phyloP scores from a whole-genome alignment of 92 coral and sea anemone genomes.

The Epizoanthus stellaris region DNA sequence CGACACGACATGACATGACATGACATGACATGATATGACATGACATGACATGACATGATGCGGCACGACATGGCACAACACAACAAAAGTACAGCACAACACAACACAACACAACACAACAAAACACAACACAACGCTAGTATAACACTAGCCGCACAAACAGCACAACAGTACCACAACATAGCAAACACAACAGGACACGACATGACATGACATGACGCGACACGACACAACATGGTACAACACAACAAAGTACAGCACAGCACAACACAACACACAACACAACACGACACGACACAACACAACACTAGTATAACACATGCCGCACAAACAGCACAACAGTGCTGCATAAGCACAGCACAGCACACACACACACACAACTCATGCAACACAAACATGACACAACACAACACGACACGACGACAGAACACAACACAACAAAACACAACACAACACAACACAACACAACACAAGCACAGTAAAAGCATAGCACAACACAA shows the following conservation, averaged over 20 bases:
- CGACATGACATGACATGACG: too few species aligned
- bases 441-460: neutral
- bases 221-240: too few species aligned
- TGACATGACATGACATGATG: too few species aligned
- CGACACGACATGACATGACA: neutral
- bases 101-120: too few species aligned
- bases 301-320: neutral
- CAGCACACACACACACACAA: neutral
- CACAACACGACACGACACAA: neutral
- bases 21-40: too few species aligned
- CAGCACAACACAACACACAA: too few species aligned
- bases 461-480: too few species aligned
- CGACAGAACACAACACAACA: neutral
- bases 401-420: neutral
- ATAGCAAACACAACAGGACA: neutral
- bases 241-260: too few species aligned
- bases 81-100: too few species aligned
- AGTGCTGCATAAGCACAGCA: neutral
- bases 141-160: neutral
- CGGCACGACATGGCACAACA: too few species aligned
- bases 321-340: too few species aligned
- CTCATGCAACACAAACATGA: neutral
- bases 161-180: neutral
- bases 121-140: neutral
- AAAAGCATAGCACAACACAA: neutral